These are phyloP conservation scores for Troides helena DNA, from an alignment of 2,888 invertebrate genomes.

Conservation along the genomic window DNA sequence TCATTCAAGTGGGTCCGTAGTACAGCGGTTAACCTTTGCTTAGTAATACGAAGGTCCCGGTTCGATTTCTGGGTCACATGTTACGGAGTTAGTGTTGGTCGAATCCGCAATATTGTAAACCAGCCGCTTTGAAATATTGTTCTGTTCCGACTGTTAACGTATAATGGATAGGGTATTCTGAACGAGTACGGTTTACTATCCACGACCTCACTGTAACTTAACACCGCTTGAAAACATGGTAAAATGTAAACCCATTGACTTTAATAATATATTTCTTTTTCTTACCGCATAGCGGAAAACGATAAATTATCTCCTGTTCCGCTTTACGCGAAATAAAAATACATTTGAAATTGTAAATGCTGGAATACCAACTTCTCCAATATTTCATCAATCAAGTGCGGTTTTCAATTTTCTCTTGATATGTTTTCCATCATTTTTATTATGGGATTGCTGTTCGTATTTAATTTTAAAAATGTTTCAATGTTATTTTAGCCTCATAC, in stretches of 20 bases:
- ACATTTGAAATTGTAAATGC: neutral
- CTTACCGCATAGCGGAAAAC: neutral
- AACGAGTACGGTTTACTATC: too few species aligned
- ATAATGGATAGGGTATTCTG: too few species aligned
- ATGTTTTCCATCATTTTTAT: conserved; percentile 1
- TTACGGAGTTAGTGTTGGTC: too few species aligned
- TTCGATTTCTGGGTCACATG: too few species aligned
- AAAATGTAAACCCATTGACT: neutral
- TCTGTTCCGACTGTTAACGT: too few species aligned
- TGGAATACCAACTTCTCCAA: conserved; percentile 6
- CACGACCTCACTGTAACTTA: too few species aligned
- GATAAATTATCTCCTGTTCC: neutral
- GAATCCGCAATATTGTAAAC: too few species aligned
- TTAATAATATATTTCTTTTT: neutral
- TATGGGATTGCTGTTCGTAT: neutral
- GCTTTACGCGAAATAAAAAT: neutral
- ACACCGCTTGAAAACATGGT: too few species aligned
- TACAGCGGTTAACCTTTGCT: too few species aligned
- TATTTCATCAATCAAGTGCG: conserved; percentile 11
- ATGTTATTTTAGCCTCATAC: neutral
- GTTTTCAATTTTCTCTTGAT: conserved; percentile 1
- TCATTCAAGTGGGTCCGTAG: too few species aligned
- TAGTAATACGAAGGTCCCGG: too few species aligned
- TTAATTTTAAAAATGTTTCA: neutral
- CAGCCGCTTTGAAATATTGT: too few species aligned